Percentiles rank a stretch among this genome's conserved stretches.
Evolutionary conservation across 1,140 invertebrate genomes (phyloP).

Genomic region (Uloborus diversus): DNA sequence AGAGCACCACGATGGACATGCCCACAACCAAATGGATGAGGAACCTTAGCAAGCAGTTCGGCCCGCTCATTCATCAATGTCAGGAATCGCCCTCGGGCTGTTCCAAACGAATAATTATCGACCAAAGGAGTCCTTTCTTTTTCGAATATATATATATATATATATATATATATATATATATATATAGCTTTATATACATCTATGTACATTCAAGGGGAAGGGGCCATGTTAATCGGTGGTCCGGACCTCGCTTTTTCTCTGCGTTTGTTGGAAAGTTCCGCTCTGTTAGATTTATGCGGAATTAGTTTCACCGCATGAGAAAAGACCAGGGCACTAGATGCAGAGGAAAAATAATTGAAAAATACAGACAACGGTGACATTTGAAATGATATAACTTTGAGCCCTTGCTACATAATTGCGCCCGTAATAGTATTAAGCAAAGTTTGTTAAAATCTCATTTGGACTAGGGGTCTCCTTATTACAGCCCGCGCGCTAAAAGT

Average conservation of each 20-base stretch:
- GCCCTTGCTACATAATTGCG: no score
- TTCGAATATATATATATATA: constrained; percentile 5
- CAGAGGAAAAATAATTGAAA: no score
- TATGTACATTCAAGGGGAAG: no score
- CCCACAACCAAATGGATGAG: constrained; percentile 46
- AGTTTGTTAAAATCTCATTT: no score
- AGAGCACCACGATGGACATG: constrained; percentile 10
- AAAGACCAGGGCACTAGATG: no score
- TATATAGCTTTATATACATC: no score
- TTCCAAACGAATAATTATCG: constrained; percentile 55
- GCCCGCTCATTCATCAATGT: constrained; percentile 54
- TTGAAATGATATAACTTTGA: no score
- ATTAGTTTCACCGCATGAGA: neutral
- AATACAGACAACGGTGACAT: no score
- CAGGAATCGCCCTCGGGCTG: constrained; percentile 43
- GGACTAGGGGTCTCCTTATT: no score
- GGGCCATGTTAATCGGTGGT: constrained; percentile 29
- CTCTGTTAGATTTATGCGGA: constrained; percentile 3
- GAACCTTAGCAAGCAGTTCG: constrained; percentile 21
- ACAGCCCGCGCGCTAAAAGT: no score
- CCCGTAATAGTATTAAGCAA: no score
- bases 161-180: no score
- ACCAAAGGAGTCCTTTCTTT: constrained; percentile 30
- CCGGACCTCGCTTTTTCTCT: neutral
- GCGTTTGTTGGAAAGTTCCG: neutral